A percentile compares a stretch with the other conserved stretches of the same genome.
Evolutionary conservation across 2,888 invertebrate species (phyloP).

Genomic region (Phalera bucephala): DNA sequence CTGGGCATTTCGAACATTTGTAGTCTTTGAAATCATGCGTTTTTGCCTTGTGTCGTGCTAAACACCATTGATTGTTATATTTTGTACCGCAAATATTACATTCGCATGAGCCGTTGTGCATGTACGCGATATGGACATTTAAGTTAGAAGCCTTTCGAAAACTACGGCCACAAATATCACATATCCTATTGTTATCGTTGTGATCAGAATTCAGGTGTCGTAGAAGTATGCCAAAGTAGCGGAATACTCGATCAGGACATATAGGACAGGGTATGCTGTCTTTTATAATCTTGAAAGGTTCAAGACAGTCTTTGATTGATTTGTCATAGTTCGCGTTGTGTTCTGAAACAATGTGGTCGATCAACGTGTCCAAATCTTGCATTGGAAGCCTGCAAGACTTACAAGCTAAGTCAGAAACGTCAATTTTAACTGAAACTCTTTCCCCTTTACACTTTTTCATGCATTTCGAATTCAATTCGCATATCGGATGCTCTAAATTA

Average conservation of each 20-base stretch:
- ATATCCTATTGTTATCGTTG: constrained; percentile 66
- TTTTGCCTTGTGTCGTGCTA: constrained; percentile 66
- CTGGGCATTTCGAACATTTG: constrained; percentile 67
- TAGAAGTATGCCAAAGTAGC: constrained; percentile 63
- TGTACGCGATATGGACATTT: constrained; percentile 61
- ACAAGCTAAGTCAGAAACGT: constrained; percentile 56
- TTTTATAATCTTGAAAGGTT: constrained; percentile 60
- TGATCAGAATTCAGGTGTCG: constrained; percentile 69
- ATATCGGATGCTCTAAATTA: constrained; percentile 53
- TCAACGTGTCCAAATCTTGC: constrained; percentile 47
- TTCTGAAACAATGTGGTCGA: constrained; percentile 60
- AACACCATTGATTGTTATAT: constrained; percentile 64
- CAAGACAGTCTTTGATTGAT: constrained; percentile 54
- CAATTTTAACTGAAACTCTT: constrained; percentile 61
- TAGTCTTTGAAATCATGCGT: constrained; percentile 65
- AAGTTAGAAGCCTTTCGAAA: constrained; percentile 62
- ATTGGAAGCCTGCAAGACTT: constrained; percentile 53
- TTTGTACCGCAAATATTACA: constrained; percentile 61
- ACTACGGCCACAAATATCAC: constrained; percentile 67
- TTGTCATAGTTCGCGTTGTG: constrained; percentile 68
- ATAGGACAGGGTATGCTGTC: constrained; percentile 67
- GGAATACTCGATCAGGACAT: constrained; percentile 53
- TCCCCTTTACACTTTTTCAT: constrained; percentile 70
- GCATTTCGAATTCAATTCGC: constrained; percentile 61
- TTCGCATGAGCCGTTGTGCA: constrained; percentile 60